Evolutionary conservation across 2,888 invertebrate species (phyloP), one percentile per base, ranked within the genome.

Genomic region (Nomada flava): DNA sequence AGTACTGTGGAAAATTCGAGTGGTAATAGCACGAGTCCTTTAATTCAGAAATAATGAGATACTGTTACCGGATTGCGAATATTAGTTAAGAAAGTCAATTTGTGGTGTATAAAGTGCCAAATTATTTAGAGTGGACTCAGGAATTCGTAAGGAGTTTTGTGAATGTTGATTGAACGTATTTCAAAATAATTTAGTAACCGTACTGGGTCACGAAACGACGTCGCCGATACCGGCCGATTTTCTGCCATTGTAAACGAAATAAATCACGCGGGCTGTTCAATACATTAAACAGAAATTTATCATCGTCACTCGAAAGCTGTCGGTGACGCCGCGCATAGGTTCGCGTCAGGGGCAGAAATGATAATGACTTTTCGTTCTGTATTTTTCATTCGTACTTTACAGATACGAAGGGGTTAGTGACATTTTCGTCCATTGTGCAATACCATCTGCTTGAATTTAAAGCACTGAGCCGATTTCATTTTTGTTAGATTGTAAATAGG

Each of bases 201-300:
- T 50, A 57, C 15, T 50, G 50, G 2, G n/a, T n/a, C n/a, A 26
- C 1, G 23, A n/a, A 13, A n/a, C 13, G 44, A 44, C 15, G 60
- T n/a, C 53, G 60, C 52, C 55, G 44, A 50, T 20, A 50, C 11
- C 20, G 70, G 42, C 23, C 52, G 75, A 76, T 82, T 82, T 73
- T 72, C 69, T 70, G 65, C 47, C 64, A 72, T 65, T 67, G 59
- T 73, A 36, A 64, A 63, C 44, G 71, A 71, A 68, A 82, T 82
- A 79, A 76, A 73, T 83, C 76, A 50, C 72, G 57, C 65, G 79
- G 64, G 57, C 55, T 67, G 79, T 79, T 77, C 88, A 75, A 84
- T 86, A 82, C 78, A 86, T 88, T 80, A 88, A 86, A 84, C 73
- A 67, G 84, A 86, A 84, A 86, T 87, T 86, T 84, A 86, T 87